A percentile compares a stretch with the other conserved stretches of the same genome.
Conservation (phyloP, 2,888 invertebrate genomes). For the Myopa tessellatipennis region DNA sequence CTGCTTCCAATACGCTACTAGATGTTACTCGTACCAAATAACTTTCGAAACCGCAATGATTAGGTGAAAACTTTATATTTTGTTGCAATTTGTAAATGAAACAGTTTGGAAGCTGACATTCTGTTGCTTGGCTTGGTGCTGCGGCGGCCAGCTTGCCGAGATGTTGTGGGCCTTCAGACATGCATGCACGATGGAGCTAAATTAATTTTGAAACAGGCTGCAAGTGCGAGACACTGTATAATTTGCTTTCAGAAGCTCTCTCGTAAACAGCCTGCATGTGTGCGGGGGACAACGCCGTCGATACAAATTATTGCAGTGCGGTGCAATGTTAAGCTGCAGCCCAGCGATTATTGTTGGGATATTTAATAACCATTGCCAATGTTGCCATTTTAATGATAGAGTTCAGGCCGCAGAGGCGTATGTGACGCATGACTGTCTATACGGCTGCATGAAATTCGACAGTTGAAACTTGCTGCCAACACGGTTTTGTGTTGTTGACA, state of each 20-base stretch:
- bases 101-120: neutral
- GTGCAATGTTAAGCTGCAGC: too few species aligned
- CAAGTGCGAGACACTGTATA: neutral
- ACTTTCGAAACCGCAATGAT: conserved; percentile 30
- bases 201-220: conserved; percentile 17
- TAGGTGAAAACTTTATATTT: conserved; percentile 26
- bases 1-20: too few species aligned
- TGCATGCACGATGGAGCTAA: conserved; percentile 18
- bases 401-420: neutral
- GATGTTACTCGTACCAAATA: neutral
- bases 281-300: neutral
- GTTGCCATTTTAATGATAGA: neutral
- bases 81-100: conserved; percentile 10
- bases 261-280: neutral
- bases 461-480: neutral
- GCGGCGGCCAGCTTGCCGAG: neutral
- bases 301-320: neutral
- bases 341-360: too few species aligned
- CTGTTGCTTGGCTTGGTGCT: neutral
- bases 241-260: conserved; percentile 17
- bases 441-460: neutral
- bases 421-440: neutral
- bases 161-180: conserved; percentile 1
- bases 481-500: neutral
- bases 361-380: too few species aligned